Evolutionary conservation across 2,113 vertebrate genomes (phyloP).

Genomic region (Pitta sordida): DNA sequence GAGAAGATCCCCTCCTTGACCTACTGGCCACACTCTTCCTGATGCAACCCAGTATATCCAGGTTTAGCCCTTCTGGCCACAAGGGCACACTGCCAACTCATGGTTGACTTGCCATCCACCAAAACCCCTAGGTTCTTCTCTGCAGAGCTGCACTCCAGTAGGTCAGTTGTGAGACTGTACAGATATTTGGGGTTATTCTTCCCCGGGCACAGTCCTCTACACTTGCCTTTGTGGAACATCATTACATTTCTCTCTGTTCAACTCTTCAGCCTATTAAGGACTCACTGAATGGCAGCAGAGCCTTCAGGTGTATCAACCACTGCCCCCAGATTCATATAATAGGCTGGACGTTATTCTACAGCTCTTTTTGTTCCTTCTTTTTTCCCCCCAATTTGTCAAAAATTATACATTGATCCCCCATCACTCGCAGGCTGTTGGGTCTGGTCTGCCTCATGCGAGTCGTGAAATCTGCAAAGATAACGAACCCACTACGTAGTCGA

Average conservation of each 20-base stretch:
- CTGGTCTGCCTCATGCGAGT: too few relatives aligned
- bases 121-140: neutral
- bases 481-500: too few relatives aligned
- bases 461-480: too few relatives aligned
- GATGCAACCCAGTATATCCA: too few relatives aligned
- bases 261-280: neutral
- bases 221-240: neutral
- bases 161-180: neutral
- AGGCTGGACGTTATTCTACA: neutral
- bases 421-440: too few relatives aligned
- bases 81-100: neutral
- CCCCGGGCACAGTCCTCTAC: rapidly evolving
- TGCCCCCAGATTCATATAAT: neutral
- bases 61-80: neutral
- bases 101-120: too few relatives aligned
- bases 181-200: neutral
- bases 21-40: too few relatives aligned
- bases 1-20: neutral
- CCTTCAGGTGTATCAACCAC: too few relatives aligned
- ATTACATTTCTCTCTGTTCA: neutral
- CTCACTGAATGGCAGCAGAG: neutral
- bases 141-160: neutral
- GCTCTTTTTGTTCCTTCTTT: neutral
- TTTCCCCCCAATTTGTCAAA: neutral
- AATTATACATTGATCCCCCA: too few relatives aligned